phyloP scores from a whole-genome alignment of 2,888 invertebrate species.

The Limnephilus auricula region DNA sequence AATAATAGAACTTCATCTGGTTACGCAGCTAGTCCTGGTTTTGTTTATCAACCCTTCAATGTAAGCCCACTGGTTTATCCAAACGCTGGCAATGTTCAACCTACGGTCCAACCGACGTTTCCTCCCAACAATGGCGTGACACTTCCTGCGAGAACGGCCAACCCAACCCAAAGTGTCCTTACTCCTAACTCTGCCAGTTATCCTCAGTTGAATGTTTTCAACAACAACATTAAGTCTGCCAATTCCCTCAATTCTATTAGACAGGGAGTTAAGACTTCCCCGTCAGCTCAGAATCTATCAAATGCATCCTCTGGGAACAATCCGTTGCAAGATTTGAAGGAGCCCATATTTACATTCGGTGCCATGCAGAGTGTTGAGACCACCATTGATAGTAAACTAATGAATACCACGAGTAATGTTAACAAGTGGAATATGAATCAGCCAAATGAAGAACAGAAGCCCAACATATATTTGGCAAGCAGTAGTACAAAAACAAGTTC shows the following conservation, averaged over 20 bases:
- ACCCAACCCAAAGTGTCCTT: background rate
- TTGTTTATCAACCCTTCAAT: constrained; percentile 35
- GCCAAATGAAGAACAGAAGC: constrained; percentile 25
- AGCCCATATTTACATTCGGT: background rate
- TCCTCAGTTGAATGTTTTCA: constrained; percentile 51
- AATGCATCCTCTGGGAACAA: constrained; percentile 32
- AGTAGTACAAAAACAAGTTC: constrained; percentile 33
- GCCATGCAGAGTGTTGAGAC: background rate
- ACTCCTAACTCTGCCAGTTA: constrained; percentile 53
- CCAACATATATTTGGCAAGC: background rate
- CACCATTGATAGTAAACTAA: constrained; percentile 9
- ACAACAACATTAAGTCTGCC: constrained; percentile 19
- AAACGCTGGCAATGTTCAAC: constrained; percentile 36
- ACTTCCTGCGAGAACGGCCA: background rate
- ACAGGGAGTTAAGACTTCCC: constrained; percentile 50
- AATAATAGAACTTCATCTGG: constrained; percentile 5
- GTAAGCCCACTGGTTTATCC: constrained; percentile 32
- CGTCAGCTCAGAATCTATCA: constrained; percentile 52
- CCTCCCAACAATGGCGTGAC: constrained; percentile 4
- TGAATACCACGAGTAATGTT: constrained; percentile 3
- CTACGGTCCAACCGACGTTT: background rate
- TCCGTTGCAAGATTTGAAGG: constrained; percentile 17
- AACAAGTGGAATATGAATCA: background rate
- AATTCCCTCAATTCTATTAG: background rate
- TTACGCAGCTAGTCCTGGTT: constrained; percentile 19